Evolutionary conservation across 2,797 vertebrate species (phyloP), one percentile per base, ranked within the genome.

Genomic region (Lutjanus argentimaculatus): DNA sequence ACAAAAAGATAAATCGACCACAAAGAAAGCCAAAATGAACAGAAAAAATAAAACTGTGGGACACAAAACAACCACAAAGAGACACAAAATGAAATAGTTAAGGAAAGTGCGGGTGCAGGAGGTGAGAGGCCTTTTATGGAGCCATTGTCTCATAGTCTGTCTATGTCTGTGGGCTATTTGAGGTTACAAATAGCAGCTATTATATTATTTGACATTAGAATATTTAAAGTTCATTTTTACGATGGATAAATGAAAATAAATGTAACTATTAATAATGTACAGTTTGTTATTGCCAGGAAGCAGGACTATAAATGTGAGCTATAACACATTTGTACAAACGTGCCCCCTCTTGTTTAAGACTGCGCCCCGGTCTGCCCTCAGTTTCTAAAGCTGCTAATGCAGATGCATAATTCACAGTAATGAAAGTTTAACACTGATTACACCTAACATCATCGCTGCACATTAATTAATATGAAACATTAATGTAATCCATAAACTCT

Each of bases 351-450:
- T 46, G 16, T 75, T 62, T 42, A 67, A 59, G 64, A 22, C 49
- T 58, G 17, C 57, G 21, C 36, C 59, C 22, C 17, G 42, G 22
- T 64, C 40, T 30, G 9, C 7, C 16, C 16, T 46, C 30, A 36
- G 40, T 75, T 30, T 72, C 30, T 14, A 46, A 22, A 77, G 25
- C 58, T 2, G 19, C 57, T 69, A 70, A 83, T 67, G 67, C 51
- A 56, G 52, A 84, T 75, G 48, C 36, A 73, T 73, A 65, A 70
- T 78, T 86, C 65, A 80, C 45, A 59, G 64, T 19, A 67, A 85
- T 91, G 36, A 88, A 88, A 80, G 57, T 83, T 92, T 90, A 80
- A 94, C 82, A 58, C 72, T 87, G 84, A 93, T 92, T 85, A 90
- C 74, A 72, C 56, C 48, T 67, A 84, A 88, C 80, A 79, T 75